A percentile compares a stretch with the other conserved stretches of the same genome.
Evolutionary conservation across 2,888 invertebrate species (phyloP).

Genomic region (Mythimna pallens): DNA sequence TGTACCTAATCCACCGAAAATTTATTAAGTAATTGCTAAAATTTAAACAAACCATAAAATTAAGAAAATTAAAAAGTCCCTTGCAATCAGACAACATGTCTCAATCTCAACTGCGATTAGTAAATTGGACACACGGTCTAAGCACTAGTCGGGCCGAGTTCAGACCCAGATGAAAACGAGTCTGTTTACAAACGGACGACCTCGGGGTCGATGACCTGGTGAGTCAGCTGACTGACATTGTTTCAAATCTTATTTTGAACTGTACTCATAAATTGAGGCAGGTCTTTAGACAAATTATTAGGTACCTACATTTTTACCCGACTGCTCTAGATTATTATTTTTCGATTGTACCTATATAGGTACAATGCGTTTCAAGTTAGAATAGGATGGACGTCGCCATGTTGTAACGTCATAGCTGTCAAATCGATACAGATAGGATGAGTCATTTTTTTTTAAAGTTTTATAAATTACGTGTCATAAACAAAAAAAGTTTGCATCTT

Average conservation of each 20-base stretch:
- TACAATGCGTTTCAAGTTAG: no score
- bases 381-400: no score
- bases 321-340: no score
- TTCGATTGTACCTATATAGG: no score
- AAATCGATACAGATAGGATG: no score
- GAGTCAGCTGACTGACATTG: slow-evolving; percentile 54
- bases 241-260: slow-evolving; percentile 30
- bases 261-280: slow-evolving; percentile 27
- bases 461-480: no score
- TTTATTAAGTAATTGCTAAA: background rate
- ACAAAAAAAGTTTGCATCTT: no score
- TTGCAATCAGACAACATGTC: slow-evolving; percentile 18
- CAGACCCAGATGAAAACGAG: slow-evolving; percentile 44
- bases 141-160: slow-evolving; percentile 35
- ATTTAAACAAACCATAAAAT: background rate
- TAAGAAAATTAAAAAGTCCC: background rate
- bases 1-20: no score
- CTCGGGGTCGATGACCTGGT: slow-evolving; percentile 59
- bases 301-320: background rate
- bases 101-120: slow-evolving; percentile 19
- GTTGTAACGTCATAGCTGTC: no score
- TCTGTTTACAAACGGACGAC: slow-evolving; percentile 63
- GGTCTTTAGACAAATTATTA: background rate
- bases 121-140: slow-evolving; percentile 44
- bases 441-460: no score